A percentile compares a stretch with the other conserved stretches of the same genome.
phyloP scores from a whole-genome alignment of 2,113 vertebrate species.

The Gallinago jamesoni region DNA sequence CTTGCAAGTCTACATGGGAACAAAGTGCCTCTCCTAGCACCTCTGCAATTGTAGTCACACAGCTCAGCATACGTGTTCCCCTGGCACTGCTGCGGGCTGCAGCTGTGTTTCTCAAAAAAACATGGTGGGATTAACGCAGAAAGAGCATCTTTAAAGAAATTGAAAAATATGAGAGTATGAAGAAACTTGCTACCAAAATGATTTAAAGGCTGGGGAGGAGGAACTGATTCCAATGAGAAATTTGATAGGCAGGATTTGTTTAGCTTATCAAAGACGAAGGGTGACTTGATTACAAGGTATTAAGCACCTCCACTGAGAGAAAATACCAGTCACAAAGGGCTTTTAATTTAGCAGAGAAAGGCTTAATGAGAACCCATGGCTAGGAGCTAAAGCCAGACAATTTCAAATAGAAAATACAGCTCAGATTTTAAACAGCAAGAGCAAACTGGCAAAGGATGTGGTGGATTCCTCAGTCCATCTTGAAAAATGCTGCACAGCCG shows the following conservation, averaged over 20 bases:
- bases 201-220: neutral
- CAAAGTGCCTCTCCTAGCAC: neutral
- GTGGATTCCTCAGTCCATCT: neutral
- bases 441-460: neutral
- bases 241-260: neutral
- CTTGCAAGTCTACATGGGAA: neutral
- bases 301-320: constrained; percentile 34
- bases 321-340: neutral
- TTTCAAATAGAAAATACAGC: neutral
- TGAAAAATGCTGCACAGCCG: neutral
- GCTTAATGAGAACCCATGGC: neutral
- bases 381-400: neutral
- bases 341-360: constrained; percentile 25
- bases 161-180: neutral
- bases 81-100: neutral
- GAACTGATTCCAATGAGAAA: neutral
- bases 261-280: constrained; percentile 45
- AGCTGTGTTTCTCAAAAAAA: neutral
- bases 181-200: neutral
- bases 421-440: neutral
- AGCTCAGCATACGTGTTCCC: neutral
- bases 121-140: neutral
- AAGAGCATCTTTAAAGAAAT: neutral
- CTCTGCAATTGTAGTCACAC: neutral
- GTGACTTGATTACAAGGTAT: constrained; percentile 51